phyloP scores from a whole-genome alignment of 2,797 vertebrate genomes.

The Myoxocephalus aenaeus region DNA sequence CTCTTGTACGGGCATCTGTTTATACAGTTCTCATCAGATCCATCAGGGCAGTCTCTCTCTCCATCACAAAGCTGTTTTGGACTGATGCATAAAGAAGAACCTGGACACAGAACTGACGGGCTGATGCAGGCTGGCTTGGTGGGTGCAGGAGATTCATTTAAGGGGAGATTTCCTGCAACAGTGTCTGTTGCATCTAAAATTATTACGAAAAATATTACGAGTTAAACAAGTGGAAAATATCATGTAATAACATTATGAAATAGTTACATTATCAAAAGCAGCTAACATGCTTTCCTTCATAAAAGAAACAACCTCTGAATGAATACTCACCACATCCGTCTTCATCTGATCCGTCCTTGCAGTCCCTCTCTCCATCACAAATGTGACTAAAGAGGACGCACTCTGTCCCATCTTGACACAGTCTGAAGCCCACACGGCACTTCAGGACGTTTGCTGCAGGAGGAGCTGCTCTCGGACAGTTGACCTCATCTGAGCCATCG shows the following conservation, averaged over 20 bases:
- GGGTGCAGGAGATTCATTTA: background rate
- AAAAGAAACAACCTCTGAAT: background rate
- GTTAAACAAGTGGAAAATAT: background rate
- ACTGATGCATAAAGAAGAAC: slow-evolving; percentile 78
- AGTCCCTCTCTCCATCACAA: slow-evolving; percentile 87
- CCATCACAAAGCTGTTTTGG: slow-evolving; percentile 85
- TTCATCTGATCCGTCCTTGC: slow-evolving; percentile 90
- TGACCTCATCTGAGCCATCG: slow-evolving; percentile 77
- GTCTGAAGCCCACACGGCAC: slow-evolving; percentile 73
- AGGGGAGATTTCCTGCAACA: accelerated
- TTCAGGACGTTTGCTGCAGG: background rate
- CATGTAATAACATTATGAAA: background rate
- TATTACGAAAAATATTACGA: background rate
- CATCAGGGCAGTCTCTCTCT: slow-evolving; percentile 85
- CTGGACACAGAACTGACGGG: slow-evolving; percentile 80
- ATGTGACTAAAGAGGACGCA: slow-evolving; percentile 82
- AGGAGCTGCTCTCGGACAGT: slow-evolving; percentile 42
- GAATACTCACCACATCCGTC: slow-evolving; percentile 72
- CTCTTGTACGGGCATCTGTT: slow-evolving; percentile 78
- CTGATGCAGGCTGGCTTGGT: slow-evolving; percentile 63
- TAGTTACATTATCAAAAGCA: no score
- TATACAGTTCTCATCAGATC: slow-evolving; percentile 86
- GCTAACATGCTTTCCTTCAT: no score
- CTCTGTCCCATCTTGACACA: slow-evolving; percentile 73
- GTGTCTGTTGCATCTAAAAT: slow-evolving; percentile 6